These are phyloP conservation scores for Pycnonotus jocosus DNA, from an alignment of 2,113 vertebrate species.

Conservation along the genomic window DNA sequence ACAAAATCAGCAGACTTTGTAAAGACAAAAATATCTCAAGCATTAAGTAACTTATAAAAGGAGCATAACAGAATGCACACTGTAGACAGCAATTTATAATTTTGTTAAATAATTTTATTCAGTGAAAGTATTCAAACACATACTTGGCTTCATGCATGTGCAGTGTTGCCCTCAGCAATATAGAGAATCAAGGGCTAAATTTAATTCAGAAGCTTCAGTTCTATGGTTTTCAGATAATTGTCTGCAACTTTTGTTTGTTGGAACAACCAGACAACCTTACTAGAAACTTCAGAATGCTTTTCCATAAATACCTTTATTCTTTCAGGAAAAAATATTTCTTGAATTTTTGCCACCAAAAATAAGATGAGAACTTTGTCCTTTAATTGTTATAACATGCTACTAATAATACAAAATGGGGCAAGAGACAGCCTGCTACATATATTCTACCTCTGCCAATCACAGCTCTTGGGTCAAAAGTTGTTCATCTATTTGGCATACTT, in stretches of 20 bases:
- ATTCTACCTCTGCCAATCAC: background rate
- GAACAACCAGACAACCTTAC: background rate
- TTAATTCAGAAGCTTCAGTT: background rate
- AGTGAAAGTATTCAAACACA: background rate
- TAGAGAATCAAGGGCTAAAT: background rate
- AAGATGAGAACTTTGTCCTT: background rate
- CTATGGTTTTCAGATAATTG: background rate
- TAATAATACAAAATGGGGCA: background rate
- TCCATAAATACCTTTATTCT: background rate
- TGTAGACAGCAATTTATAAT: background rate
- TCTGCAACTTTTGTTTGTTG: background rate
- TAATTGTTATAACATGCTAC: background rate
- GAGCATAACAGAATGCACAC: background rate
- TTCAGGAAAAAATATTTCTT: background rate
- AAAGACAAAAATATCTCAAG: background rate
- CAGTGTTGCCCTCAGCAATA: background rate
- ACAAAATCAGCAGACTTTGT: background rate
- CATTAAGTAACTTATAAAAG: background rate
- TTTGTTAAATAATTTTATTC: background rate
- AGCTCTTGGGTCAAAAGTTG: background rate
- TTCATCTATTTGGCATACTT: background rate
- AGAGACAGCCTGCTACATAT: background rate
- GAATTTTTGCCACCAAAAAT: background rate
- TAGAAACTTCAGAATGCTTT: constrained; percentile 13
- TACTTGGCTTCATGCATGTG: background rate